Base-by-base conservation (phyloP, 2,888 invertebrate genomes). In the Biston stratarius region DNA sequence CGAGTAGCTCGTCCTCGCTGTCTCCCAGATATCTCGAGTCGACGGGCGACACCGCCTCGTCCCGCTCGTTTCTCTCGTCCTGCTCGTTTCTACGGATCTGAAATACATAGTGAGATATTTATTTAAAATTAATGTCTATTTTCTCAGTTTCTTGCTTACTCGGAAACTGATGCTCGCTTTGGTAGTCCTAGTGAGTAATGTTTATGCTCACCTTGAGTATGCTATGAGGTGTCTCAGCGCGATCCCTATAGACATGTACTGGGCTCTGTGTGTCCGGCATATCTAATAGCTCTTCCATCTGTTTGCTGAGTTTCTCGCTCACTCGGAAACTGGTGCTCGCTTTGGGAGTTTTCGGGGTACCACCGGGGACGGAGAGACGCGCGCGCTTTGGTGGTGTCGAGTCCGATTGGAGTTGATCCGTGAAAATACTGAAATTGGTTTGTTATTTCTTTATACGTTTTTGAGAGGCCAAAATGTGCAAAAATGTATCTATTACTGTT, bases 181-280 rank as follows among this genome's bases (percentile, higher is more conserved):
- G 6, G 1, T n/a, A n/a, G n/a, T 24, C 24, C 24, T 24, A 48
- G 14, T 48, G 10, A 11, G 33, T 33, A 10, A 49, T 24, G 7
- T 5, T 48, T 48, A 24, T 11, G 64, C 59, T 70, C 73, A 95
- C 95, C 92, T 96, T 96, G 10, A 96, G 87, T 74, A 96, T 96
- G 67, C 96, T 96, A 64, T 96, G 96, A 0, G 96, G 96, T 0
- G 95, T 95, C 0, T 84, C 89, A 0, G 89, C 86, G 9, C 87
- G 84, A 12, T 80, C 78, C 3, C 85, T 67, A n/a, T 84, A 84
- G 8, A 75, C 15, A 15, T 77, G 80, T 56, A 77, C 78, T 0
- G 90, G 87, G 6, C 84, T 86, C 52, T 85, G 86, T 0, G 95
- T 89, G 11, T 95, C 92, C 0, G 96, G 96, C 76, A 96, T 96